Conservation (phyloP, 2,113 vertebrate species). For the Periophthalmodon schlosseri region DNA sequence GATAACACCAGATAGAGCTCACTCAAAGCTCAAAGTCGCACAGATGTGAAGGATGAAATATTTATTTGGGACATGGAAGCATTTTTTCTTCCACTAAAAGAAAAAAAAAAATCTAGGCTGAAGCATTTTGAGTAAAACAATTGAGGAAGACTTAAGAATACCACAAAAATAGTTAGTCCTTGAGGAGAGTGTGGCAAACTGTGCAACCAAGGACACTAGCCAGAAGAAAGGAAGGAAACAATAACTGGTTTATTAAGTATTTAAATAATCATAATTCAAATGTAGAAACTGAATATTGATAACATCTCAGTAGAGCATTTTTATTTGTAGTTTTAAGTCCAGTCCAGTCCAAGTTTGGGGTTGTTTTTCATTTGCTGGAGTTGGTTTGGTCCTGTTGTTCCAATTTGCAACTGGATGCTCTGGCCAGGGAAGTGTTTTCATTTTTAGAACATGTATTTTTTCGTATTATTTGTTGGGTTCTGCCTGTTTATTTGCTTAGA, state of each 20-base stretch:
- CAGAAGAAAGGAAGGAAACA: neutral
- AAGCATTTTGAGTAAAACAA: conserved; percentile 7
- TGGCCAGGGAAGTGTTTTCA: conserved; percentile 4
- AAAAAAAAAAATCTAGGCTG: conserved; percentile 33
- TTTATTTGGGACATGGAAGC: conserved; percentile 39
- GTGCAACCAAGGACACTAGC: neutral
- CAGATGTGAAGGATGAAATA: conserved; percentile 48
- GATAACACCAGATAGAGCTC: conserved; percentile 33
- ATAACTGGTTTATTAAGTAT: neutral
- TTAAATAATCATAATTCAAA: neutral
- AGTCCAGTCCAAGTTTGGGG: neutral
- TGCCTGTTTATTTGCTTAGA: neutral
- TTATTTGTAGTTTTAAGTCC: no score
- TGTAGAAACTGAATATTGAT: neutral
- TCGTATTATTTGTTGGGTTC: neutral
- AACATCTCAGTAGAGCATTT: no score
- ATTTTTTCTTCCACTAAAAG: conserved; percentile 4
- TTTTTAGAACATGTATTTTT: conserved; percentile 1
- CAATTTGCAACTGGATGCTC: neutral
- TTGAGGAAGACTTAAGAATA: conserved; percentile 15
- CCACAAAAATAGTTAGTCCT: conserved; percentile 1
- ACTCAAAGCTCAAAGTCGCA: conserved; percentile 22
- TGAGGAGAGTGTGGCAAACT: neutral
- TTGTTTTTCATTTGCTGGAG: conserved; percentile 4
- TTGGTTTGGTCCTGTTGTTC: conserved; percentile 1